Evolutionary conservation across 92 coral and sea anemone species (phyloP), one percentile per base, ranked within the genome.

Genomic region (Nematostella vectensis): DNA sequence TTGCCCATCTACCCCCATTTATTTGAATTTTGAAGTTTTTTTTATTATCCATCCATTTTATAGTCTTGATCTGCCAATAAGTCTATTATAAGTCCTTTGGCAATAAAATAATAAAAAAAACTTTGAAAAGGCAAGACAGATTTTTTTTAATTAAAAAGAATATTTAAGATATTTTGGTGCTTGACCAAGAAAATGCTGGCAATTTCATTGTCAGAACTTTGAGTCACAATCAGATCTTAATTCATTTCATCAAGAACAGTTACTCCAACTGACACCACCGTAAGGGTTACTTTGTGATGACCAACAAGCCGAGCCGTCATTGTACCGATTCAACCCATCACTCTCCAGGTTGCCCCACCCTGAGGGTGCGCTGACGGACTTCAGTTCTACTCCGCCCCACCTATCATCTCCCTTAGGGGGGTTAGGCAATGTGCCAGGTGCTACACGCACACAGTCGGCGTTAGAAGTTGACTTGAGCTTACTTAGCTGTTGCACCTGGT

Each of bases 381-480:
- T 67, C 38, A 80, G 67, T 49, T 85, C 95, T 19, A 62, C 27
- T 0, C 84, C 83, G 33, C 95, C 95, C 95, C 95, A 80, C 27
- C 95, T 81, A 55, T 80, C 66, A 55, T 68, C 68, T 11, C 88
- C 77, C 42, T 76, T 85, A 3, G 84, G 88, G 1, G 87, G 88
- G 18, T 80, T 80, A 15, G 88, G 88, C 12, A 56, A 1, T n/a
- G 95, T 75, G 0, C 95, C 95, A 10, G 81, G 78, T n/a, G 80
- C 69, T 12, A 60, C 52, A 48, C 74, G 58, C 19, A 27, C 11
- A 3, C 80, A 53, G 30, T 85, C 88, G 0, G 95, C 95, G 63
- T 85, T 79, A 40, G 61, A 48, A 0, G 95, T 85, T n/a, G 95
- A 85, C 63, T 85, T 85, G 24, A 85, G 81, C 48, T 67, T 80